These are phyloP conservation scores for Leptoclinus maculatus DNA, from an alignment of 2,797 vertebrate genomes.

Conservation along the genomic window DNA sequence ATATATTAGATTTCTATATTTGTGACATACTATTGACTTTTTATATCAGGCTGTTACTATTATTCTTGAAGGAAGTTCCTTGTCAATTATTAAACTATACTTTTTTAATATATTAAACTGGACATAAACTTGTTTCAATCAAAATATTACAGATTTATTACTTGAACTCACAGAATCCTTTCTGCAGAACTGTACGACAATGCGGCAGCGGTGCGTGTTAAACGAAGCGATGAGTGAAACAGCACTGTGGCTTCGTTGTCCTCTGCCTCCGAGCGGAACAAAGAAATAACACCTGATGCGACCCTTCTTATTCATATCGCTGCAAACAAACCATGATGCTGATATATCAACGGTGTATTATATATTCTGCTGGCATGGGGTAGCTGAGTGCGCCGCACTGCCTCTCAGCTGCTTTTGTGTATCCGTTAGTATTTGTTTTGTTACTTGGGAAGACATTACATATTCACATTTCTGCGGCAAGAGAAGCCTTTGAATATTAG, in stretches of 20 bases:
- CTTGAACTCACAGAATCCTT: neutral
- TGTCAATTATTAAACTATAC: neutral
- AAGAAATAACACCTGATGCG: constrained; percentile 31
- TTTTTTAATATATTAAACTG: no score
- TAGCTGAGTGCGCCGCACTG: constrained; percentile 32
- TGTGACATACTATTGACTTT: neutral
- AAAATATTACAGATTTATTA: neutral
- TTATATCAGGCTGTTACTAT: neutral
- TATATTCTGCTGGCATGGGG: constrained; percentile 49
- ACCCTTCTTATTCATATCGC: constrained; percentile 7
- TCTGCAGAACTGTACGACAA: neutral
- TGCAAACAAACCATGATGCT: constrained; percentile 34
- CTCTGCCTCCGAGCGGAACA: constrained; percentile 9
- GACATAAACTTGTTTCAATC: neutral
- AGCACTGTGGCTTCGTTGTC: neutral
- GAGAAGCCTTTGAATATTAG: constrained; percentile 77
- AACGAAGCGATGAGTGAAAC: neutral
- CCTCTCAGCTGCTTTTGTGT: constrained; percentile 60
- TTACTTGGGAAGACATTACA: constrained; percentile 76
- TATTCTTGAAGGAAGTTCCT: neutral
- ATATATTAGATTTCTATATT: no score
- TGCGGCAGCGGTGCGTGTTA: neutral
- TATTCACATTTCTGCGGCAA: constrained; percentile 70
- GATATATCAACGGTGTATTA: constrained; percentile 55
- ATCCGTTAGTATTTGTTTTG: constrained; percentile 73